Evolutionary conservation across 2,113 vertebrate species (phyloP).

Genomic region (Bucco capensis): DNA sequence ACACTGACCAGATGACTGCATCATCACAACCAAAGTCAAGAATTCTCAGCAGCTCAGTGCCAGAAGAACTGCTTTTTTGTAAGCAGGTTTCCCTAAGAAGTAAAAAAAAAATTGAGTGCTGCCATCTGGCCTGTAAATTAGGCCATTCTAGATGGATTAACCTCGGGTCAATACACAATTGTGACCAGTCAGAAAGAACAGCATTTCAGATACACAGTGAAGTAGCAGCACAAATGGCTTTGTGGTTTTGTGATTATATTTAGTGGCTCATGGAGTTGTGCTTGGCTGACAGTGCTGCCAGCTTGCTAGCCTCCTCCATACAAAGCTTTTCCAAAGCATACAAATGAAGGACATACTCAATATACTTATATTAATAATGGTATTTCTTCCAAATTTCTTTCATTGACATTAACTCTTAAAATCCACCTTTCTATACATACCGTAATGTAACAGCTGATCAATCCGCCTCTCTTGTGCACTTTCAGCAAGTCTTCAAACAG

Average conservation of each 20-base stretch:
- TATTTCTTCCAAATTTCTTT: neutral
- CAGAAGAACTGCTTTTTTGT: neutral
- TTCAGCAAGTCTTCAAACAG: constrained; percentile 87
- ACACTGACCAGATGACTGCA: neutral
- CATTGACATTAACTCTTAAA: neutral
- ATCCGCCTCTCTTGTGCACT: constrained; percentile 80
- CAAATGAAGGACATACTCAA: neutral
- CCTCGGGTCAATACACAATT: neutral
- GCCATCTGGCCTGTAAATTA: neutral
- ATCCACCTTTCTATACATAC: constrained; percentile 47
- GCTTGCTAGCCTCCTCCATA: neutral
- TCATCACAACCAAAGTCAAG: neutral
- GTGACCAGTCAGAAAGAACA: neutral
- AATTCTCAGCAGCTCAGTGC: neutral
- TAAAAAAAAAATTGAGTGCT: neutral
- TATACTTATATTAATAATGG: neutral
- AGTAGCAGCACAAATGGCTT: neutral
- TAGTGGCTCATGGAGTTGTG: neutral
- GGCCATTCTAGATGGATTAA: neutral
- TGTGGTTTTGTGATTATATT: neutral
- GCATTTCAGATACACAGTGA: neutral
- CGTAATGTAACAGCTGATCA: constrained; percentile 89
- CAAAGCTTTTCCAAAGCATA: neutral
- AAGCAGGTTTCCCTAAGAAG: neutral
- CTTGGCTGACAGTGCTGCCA: neutral